Evolutionary conservation across 2,888 invertebrate genomes (phyloP), one percentile per base, ranked within the genome.

Genomic region (Sialis lutaria): DNA sequence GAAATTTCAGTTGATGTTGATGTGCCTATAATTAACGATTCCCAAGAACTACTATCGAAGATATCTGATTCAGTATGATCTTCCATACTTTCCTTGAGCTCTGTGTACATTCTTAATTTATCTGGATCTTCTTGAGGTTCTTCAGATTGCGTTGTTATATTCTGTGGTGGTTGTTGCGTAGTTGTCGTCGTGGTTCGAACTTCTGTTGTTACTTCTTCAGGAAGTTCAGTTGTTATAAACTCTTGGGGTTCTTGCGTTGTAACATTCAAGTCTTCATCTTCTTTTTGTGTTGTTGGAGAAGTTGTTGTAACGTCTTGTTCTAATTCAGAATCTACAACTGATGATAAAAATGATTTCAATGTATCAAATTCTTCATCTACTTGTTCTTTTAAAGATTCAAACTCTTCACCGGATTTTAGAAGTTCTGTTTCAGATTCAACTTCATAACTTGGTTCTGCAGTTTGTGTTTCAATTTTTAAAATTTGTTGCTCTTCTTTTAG

Each of bases 1-100:
- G 86, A 83, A 40, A 85, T 70, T 62, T 84, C 84, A 13, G 86
- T 86, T 3, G 84, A 83, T 57, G 82, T 84, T 2, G 85, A 83
- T 1, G 87, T 88, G 53, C 79, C 75, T 6, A 82, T 63, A 6
- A 76, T 72, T 69, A 8, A 68, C 65, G 53, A 73, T 65, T 61
- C 69, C 68, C 70, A 72, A 64, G 58, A 67, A 65, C 53, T 67
- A 60, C 49, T 22, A 22, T 22, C 22, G 22, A 22, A 22, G 22
- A 22, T 22, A 22, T 22, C 22, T 13, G 13, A 22, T 35, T 42
- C 32, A 13, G 10, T 8, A 7, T 30, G 42, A n/a, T 47, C 35
- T 8, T 41, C 22, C 6, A 22, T 39, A 35, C 10, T 32, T 46
- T 45, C 47, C 13, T 32, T 32, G 12, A 40, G 31, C 5, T 42